phyloP scores from a whole-genome alignment of 2,113 vertebrate genomes.

The Oryzias curvinotus region DNA sequence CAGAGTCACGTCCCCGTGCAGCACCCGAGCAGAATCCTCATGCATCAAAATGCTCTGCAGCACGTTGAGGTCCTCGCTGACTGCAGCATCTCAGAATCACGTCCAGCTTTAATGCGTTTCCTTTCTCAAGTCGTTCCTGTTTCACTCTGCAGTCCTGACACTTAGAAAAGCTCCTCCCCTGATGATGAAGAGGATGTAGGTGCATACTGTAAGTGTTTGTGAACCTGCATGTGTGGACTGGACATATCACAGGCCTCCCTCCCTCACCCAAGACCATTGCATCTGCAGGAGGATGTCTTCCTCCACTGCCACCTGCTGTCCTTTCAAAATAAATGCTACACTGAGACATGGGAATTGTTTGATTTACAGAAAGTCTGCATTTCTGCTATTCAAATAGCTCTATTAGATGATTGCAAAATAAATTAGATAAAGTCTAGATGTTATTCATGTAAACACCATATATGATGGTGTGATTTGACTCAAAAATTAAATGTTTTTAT shows the following conservation, averaged over 20 bases:
- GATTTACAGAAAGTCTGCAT: not conserved
- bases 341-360: not conserved
- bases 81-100: slow-evolving; percentile 24
- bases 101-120: slow-evolving; percentile 33
- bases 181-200: slow-evolving; percentile 50
- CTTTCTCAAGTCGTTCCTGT: slow-evolving; percentile 50
- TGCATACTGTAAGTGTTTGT: slow-evolving; percentile 44
- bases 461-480: too few species aligned
- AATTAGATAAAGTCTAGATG: too few species aligned
- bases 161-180: slow-evolving; percentile 60
- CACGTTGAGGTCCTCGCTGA: slow-evolving; percentile 28
- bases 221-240: slow-evolving; percentile 31
- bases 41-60: slow-evolving; percentile 26
- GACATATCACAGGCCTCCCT: slow-evolving; percentile 42
- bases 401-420: too few species aligned
- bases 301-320: slow-evolving; percentile 56
- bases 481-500: too few species aligned
- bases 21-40: slow-evolving; percentile 22
- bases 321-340: slow-evolving; percentile 28
- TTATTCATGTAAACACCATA: too few species aligned
- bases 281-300: slow-evolving; percentile 55
- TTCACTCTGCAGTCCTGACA: slow-evolving; percentile 68
- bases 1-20: slow-evolving; percentile 32
- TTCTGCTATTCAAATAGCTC: too few species aligned
- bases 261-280: slow-evolving; percentile 37